A percentile compares a stretch with the other conserved stretches of the same genome.
Conservation (phyloP, 2,888 invertebrate species). For the Linhomoeus sp. region DNA sequence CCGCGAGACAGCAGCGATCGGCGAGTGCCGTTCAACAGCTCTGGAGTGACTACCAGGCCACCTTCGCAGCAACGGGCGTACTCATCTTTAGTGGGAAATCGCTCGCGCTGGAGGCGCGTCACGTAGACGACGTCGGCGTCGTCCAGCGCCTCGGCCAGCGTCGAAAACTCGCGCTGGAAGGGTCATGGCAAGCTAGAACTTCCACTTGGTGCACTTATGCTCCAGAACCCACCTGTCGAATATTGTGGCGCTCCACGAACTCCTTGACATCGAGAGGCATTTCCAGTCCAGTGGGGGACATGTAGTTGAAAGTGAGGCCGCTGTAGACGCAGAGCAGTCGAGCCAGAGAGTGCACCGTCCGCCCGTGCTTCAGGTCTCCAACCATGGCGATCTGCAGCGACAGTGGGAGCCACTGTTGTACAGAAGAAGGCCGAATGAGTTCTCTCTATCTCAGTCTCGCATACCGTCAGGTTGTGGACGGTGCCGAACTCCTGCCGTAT, state of each 20-base stretch:
- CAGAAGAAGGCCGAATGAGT: background rate
- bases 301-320: slow-evolving; percentile 58
- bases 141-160: slow-evolving; percentile 60
- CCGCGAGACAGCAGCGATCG: background rate
- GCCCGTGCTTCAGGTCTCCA: slow-evolving; percentile 87
- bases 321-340: slow-evolving; percentile 77
- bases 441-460: slow-evolving; percentile 6
- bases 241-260: slow-evolving; percentile 51
- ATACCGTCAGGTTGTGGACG: slow-evolving; percentile 68
- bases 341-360: slow-evolving; percentile 92
- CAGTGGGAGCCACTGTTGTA: background rate
- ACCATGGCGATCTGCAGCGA: slow-evolving; percentile 62
- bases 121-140: slow-evolving; percentile 94
- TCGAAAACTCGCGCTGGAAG: slow-evolving; percentile 16
- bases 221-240: background rate
- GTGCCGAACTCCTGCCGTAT: slow-evolving; percentile 97
- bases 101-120: slow-evolving; percentile 87
- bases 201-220: background rate
- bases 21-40: slow-evolving; percentile 68
- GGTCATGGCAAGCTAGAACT: too few species aligned
- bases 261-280: slow-evolving; percentile 74
- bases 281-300: slow-evolving; percentile 55
- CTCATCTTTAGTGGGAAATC: slow-evolving; percentile 60
- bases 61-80: slow-evolving; percentile 76
- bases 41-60: slow-evolving; percentile 70